A percentile compares a stretch with the other conserved stretches of the same genome.
These are phyloP conservation scores for Cuculus canorus DNA, from an alignment of 2,797 vertebrate species.

Conservation along the genomic window DNA sequence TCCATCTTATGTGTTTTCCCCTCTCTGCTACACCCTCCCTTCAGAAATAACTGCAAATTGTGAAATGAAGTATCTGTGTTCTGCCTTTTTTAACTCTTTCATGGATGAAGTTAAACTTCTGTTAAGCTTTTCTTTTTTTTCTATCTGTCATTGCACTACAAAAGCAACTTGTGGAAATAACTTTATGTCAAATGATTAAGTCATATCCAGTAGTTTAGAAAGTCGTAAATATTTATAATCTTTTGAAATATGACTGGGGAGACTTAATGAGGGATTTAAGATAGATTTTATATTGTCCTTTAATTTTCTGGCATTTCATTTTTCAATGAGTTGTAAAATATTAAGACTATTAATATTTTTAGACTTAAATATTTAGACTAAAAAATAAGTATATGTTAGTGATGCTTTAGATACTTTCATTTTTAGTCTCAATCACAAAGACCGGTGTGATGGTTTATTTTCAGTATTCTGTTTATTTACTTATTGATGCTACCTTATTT, in stretches of 20 bases:
- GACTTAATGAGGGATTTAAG: slow-evolving; percentile 6
- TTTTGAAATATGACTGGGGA: neutral
- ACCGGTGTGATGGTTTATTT: neutral
- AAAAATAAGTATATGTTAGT: neutral
- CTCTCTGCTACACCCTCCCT: neutral
- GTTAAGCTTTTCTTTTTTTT: neutral
- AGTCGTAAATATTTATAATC: slow-evolving; percentile 35
- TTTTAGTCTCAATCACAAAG: slow-evolving; percentile 11
- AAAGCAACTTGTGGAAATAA: neutral
- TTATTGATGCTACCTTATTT: neutral
- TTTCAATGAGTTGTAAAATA: neutral
- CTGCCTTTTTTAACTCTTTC: slow-evolving; percentile 2
- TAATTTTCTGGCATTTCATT: slow-evolving; percentile 7
- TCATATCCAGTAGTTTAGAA: neutral
- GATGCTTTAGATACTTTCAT: slow-evolving; percentile 13
- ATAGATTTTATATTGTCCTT: slow-evolving; percentile 37
- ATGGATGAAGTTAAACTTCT: neutral
- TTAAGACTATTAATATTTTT: no score
- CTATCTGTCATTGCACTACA: neutral
- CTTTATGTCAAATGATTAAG: slow-evolving; percentile 18
- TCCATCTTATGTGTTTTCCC: neutral
- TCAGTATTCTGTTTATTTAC: neutral
- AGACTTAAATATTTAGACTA: slow-evolving; percentile 59
- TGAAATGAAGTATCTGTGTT: neutral
- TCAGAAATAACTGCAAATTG: neutral